Evolutionary conservation across 2,888 invertebrate species (phyloP), one percentile per base, ranked within the genome.

Genomic region (Lasius platythorax): DNA sequence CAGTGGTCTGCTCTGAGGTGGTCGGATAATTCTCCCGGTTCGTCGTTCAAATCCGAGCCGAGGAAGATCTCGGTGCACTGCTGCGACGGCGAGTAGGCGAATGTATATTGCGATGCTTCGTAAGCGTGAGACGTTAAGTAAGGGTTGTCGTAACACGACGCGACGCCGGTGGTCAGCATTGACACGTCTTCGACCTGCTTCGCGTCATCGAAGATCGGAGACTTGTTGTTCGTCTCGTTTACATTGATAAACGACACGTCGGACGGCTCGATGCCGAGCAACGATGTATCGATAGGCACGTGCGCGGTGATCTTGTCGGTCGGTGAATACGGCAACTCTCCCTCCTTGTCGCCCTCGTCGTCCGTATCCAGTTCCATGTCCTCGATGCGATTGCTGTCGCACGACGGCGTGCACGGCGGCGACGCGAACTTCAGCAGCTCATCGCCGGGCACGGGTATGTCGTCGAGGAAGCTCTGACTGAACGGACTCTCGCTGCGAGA

Each of bases 321-420:
- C 0, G 94, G 95, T 1, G 95, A 95, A 74, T 95, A 95, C 0
- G 95, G 94, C 5, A 92, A 86, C 40, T 87, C 53, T n/a, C 8
- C 91, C 37, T 93, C 93, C 78, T 93, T 93, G 37, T 94, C 93
- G 0, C 91, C 84, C 68, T 95, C 95, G 8, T 94, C 88, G 58
- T 95, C 95, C 0, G 94, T 94, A 43, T 95, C 95, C 18, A 95
- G 76, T 18, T 95, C 94, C 95, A 95, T 95, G 40, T 95, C 95
- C 46, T 95, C 94, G 0, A 87, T 86, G 46, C 89, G 90, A 75
- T 84, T 88, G 33, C 78, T 87, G 43, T 89, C 90, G n/a, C 78
- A 9, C 5, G 85, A 70, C 0, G 89, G 85, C 3, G 89, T 90
- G 6, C 73, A 63, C 1, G 92, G 86, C 0, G 90, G 87, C 9